Conservation (phyloP, 2,797 vertebrate genomes). For the Erpetoichthys calabaricus region DNA sequence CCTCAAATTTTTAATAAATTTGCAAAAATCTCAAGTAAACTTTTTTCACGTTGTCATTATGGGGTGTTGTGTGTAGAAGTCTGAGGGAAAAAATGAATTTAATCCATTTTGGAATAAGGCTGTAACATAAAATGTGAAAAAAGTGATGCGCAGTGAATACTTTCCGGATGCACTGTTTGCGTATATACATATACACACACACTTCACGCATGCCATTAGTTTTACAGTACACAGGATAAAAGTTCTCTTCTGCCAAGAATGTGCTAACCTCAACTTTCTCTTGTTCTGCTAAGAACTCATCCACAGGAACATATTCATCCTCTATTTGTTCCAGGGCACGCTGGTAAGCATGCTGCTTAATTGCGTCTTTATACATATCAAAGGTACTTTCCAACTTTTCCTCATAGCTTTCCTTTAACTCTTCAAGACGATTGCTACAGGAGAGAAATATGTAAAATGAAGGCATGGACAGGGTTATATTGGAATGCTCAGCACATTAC, state of each 20-base stretch:
- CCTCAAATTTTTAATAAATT: too few species aligned
- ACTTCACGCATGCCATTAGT: neutral
- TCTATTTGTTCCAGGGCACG: slow-evolving; percentile 67
- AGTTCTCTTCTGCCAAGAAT: neutral
- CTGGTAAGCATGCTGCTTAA: slow-evolving; percentile 75
- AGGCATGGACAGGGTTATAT: neutral
- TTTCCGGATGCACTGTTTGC: neutral
- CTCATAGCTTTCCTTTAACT: slow-evolving; percentile 68
- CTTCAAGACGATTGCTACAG: slow-evolving; percentile 59
- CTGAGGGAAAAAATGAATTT: too few species aligned
- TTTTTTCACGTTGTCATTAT: too few species aligned
- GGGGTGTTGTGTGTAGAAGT: too few species aligned
- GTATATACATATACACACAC: neutral
- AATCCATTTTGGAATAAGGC: too few species aligned
- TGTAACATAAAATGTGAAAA: too few species aligned
- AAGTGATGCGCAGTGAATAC: too few species aligned
- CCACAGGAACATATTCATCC: slow-evolving; percentile 64
- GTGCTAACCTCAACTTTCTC: slow-evolving; percentile 59
- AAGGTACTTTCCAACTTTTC: slow-evolving; percentile 77
- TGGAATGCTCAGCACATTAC: neutral
- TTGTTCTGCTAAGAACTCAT: slow-evolving; percentile 65
- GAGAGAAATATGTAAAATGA: neutral
- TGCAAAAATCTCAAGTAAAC: too few species aligned
- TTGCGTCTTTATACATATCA: slow-evolving; percentile 78
- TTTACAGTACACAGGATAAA: neutral